phyloP scores from a whole-genome alignment of 2,888 invertebrate genomes.

The Podabrus alpinus region DNA sequence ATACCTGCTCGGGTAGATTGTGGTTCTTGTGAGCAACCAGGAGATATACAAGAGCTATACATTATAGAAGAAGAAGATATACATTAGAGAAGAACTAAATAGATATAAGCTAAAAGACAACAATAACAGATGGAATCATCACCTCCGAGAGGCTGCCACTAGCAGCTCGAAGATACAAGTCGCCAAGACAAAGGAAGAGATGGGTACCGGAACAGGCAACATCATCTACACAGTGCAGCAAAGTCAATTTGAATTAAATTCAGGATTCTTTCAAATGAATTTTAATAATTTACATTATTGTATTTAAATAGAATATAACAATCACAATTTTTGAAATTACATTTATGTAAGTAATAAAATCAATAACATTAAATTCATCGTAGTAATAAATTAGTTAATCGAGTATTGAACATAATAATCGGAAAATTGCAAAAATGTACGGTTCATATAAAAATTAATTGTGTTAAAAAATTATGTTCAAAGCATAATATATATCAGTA shows the following conservation, averaged over 20 bases:
- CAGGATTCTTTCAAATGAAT: not conserved
- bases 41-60: no score
- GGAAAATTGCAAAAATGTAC: not conserved
- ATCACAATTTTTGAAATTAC: not conserved
- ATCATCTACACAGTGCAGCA: no score
- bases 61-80: no score
- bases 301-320: not conserved
- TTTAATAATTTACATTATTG: not conserved
- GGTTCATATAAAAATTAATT: not conserved
- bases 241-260: not conserved
- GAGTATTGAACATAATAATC: not conserved
- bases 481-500: not conserved
- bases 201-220: no score
- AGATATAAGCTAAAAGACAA: no score
- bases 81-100: no score
- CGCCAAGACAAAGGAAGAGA: no score
- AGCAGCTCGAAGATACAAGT: no score
- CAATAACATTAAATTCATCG: not conserved
- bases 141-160: no score
- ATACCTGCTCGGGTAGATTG: no score
- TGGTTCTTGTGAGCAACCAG: no score
- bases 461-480: not conserved
- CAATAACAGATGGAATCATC: no score
- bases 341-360: not conserved
- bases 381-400: not conserved